Conservation (phyloP, 37 sponge, comb jelly and placozoan genomes). For the Cladorhizidae sp. region DNA sequence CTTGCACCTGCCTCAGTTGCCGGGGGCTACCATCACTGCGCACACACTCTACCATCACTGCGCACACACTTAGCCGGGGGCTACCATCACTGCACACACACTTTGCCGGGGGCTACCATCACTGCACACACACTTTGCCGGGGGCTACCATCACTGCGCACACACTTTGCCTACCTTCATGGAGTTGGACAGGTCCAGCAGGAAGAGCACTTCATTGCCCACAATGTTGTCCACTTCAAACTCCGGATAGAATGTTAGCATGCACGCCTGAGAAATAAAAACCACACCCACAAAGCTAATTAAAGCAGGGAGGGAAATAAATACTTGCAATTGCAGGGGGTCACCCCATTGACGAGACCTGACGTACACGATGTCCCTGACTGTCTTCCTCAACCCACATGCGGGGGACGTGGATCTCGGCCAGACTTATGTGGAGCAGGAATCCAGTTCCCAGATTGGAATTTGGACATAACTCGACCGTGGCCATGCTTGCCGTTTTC, state of each 20-base stretch:
- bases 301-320: neutral
- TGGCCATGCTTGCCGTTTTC: slow-evolving; percentile 91
- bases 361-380: slow-evolving; percentile 71
- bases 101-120: no score
- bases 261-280: slow-evolving; percentile 75
- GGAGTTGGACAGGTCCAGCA: slow-evolving; percentile 91
- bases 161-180: no score
- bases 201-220: slow-evolving; percentile 76
- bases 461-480: slow-evolving; percentile 77
- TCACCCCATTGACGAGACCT: neutral
- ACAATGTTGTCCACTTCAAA: slow-evolving; percentile 76
- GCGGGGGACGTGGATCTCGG: slow-evolving; percentile 96
- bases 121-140: no score
- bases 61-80: no score
- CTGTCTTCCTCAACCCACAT: slow-evolving; percentile 98
- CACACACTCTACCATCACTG: no score
- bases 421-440: slow-evolving; percentile 80
- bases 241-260: slow-evolving; percentile 99
- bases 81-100: no score
- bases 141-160: no score
- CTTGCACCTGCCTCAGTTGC: no score
- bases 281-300: neutral
- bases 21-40: no score
- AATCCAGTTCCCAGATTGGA: slow-evolving; percentile 79
- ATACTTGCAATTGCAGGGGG: neutral